Conservation (phyloP, 2,113 vertebrate genomes). For the Eleginops maclovinus region DNA sequence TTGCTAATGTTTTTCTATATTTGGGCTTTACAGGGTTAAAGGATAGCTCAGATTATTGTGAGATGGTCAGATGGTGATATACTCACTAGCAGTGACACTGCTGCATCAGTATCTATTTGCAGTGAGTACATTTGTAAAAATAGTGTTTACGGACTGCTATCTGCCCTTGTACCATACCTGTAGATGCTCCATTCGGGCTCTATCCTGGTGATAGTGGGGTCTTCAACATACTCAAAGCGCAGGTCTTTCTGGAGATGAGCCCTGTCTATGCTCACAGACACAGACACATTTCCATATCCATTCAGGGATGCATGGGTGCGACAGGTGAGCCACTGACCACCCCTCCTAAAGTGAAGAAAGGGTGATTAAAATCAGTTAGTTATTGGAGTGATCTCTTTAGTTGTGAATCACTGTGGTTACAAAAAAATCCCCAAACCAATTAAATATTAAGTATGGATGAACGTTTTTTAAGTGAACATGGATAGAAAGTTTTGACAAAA, state of each 20-base stretch:
- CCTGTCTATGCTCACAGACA: conserved; percentile 93
- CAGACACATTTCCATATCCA: conserved; percentile 89
- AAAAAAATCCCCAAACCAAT: conserved; percentile 34
- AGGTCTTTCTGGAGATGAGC: conserved; percentile 93
- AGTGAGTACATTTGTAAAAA: conserved; percentile 2
- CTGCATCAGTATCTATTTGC: not conserved
- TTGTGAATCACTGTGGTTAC: conserved; percentile 5
- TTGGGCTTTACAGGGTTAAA: too few relatives aligned
- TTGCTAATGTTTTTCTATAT: too few relatives aligned
- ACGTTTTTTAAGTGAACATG: conserved; percentile 30
- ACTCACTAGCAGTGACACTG: not conserved
- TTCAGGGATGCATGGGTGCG: conserved; percentile 90
- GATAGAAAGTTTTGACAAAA: conserved; percentile 31
- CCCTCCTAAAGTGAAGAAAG: conserved; percentile 84
- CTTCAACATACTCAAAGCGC: conserved; percentile 94
- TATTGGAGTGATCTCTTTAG: not conserved
- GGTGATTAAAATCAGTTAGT: not conserved
- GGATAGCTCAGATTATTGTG: not conserved
- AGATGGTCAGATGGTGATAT: conserved; percentile 23
- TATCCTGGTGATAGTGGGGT: conserved; percentile 92
- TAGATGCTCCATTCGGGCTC: conserved; percentile 99
- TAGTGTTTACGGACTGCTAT: not conserved
- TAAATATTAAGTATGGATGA: conserved; percentile 4
- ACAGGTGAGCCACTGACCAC: conserved; percentile 90
- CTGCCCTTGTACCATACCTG: conserved; percentile 82